phyloP scores from a whole-genome alignment of 2,797 vertebrate genomes.

The Megaceryle alcyon region DNA sequence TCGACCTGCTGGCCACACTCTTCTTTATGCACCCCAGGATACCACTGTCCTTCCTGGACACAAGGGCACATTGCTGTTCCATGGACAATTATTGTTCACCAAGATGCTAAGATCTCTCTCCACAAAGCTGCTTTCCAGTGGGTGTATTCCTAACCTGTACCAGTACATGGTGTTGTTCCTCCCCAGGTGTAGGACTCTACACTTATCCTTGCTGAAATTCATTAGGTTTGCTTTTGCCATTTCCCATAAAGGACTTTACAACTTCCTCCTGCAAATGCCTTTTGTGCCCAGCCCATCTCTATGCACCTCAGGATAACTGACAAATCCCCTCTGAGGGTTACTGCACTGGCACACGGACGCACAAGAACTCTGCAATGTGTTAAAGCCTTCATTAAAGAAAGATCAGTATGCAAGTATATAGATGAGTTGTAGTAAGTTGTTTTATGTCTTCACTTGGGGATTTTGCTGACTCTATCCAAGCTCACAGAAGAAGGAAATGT shows the following conservation, averaged over 20 bases:
- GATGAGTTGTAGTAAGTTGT: background rate
- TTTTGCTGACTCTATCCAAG: background rate
- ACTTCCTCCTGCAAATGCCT: background rate
- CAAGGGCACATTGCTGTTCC: too few species aligned
- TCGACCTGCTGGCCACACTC: too few species aligned
- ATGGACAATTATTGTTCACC: too few species aligned
- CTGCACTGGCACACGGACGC: fast-evolving
- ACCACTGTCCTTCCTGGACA: too few species aligned
- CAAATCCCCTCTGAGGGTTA: background rate
- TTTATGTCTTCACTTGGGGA: background rate
- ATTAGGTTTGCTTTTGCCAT: too few species aligned
- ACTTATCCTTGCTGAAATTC: too few species aligned
- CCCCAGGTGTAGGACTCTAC: too few species aligned
- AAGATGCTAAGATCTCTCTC: too few species aligned
- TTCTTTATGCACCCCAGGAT: too few species aligned
- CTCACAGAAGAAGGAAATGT: background rate
- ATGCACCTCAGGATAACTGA: background rate
- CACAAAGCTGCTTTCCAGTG: too few species aligned
- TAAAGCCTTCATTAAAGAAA: background rate
- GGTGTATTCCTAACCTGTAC: too few species aligned
- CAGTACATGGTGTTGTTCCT: too few species aligned
- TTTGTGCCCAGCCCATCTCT: background rate
- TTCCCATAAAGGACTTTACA: background rate
- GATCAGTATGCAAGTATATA: background rate
- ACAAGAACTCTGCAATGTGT: background rate